Conservation (phyloP, 1,140 invertebrate genomes). For the Drosophila seguyi region DNA sequence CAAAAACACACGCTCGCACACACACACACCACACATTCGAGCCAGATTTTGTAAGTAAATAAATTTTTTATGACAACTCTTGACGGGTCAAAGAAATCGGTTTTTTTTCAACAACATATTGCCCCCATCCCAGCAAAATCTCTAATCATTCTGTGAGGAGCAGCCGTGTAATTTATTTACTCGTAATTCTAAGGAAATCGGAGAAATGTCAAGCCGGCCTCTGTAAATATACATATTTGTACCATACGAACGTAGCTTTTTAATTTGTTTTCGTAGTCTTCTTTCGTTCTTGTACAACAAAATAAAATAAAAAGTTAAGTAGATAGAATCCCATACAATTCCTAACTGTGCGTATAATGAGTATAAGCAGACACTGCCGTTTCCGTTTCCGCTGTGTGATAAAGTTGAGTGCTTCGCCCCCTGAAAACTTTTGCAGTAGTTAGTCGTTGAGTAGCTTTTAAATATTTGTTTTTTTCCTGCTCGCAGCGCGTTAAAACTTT, state of each 20-base stretch:
- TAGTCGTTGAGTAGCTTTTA: slow-evolving; percentile 61
- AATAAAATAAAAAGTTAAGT: slow-evolving; percentile 14
- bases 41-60: slow-evolving; percentile 72
- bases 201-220: slow-evolving; percentile 16
- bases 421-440: slow-evolving; percentile 46
- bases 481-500: slow-evolving; percentile 58
- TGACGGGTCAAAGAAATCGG: slow-evolving; percentile 48
- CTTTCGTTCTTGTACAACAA: slow-evolving; percentile 23
- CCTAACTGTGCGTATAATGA: slow-evolving; percentile 32
- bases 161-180: slow-evolving; percentile 30
- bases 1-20: slow-evolving; percentile 16
- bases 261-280: slow-evolving; percentile 47
- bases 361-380: slow-evolving; percentile 60
- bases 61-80: slow-evolving; percentile 72
- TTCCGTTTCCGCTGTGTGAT: slow-evolving; percentile 71
- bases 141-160: slow-evolving; percentile 12
- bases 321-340: slow-evolving; percentile 28
- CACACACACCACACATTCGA: slow-evolving; percentile 13
- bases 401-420: slow-evolving; percentile 67
- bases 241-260: slow-evolving; percentile 31
- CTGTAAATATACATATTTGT: slow-evolving; percentile 47
- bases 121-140: slow-evolving; percentile 4
- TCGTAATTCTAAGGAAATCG: slow-evolving; percentile 42
- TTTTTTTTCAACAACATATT: slow-evolving; percentile 34
- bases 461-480: slow-evolving; percentile 57